Conservation (phyloP, 2,888 invertebrate genomes). For the Incurvaria masculella region DNA sequence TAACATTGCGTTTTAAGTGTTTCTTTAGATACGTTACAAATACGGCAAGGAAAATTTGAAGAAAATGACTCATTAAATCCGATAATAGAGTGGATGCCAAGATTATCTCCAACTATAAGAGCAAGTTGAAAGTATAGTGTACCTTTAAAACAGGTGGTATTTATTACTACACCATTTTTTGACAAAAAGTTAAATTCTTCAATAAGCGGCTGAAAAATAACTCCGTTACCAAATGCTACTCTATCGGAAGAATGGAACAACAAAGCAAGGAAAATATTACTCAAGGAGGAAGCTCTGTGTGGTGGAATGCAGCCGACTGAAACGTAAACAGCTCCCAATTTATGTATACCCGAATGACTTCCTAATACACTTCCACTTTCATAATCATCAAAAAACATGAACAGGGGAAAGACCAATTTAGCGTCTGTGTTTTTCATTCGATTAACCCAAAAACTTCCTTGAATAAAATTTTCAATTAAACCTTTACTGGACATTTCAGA, state of each 20-base stretch:
- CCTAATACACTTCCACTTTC: constrained; percentile 14
- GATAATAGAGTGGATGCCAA: neutral
- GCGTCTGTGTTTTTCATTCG: neutral
- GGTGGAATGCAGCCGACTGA: constrained; percentile 14
- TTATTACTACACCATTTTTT: neutral
- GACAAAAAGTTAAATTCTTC: neutral
- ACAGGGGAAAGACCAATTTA: constrained; percentile 9
- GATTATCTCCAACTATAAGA: neutral
- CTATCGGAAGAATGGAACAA: neutral
- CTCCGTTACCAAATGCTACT: neutral
- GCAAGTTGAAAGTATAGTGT: neutral
- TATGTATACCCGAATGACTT: constrained; percentile 12
- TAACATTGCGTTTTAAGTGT: neutral
- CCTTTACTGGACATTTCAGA: neutral
- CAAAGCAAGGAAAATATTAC: constrained; percentile 9
- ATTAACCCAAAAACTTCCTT: neutral
- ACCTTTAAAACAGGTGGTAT: neutral
- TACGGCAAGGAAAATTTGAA: neutral
- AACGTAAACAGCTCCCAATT: constrained; percentile 14
- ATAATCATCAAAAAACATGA: constrained; percentile 15
- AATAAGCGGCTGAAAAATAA: neutral
- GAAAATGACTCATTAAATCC: neutral
- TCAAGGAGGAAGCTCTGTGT: constrained; percentile 12
- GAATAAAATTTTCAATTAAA: neutral
- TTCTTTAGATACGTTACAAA: neutral